Evolutionary conservation across 2,888 invertebrate genomes (phyloP).

Genomic region (Caenorhabditis uteleia): DNA sequence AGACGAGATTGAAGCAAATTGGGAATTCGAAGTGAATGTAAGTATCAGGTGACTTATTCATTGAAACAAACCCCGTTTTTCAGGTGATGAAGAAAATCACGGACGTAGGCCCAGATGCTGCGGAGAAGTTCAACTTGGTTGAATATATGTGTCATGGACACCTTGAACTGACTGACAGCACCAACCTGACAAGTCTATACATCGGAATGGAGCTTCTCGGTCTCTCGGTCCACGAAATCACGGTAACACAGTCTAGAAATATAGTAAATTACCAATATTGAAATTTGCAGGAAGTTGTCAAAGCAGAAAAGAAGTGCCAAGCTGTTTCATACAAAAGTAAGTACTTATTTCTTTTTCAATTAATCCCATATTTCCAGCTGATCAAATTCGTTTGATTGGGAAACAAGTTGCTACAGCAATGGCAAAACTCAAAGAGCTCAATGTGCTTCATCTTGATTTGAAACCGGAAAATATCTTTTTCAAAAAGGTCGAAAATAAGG

Average conservation of each 20-base stretch:
- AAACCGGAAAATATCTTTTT: conserved; percentile 26
- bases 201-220: conserved; percentile 2
- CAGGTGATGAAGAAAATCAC: too few species aligned
- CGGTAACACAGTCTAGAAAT: not conserved
- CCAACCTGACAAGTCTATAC: not conserved
- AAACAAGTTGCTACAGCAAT: conserved; percentile 2
- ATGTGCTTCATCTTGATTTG: conserved; percentile 13
- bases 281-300: not conserved
- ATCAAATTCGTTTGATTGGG: conserved; percentile 1
- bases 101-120: too few species aligned
- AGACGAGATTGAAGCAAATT: not conserved
- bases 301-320: not conserved
- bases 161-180: too few species aligned
- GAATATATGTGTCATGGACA: not conserved
- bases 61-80: too few species aligned
- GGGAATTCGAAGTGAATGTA: conserved; percentile 1
- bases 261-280: not conserved
- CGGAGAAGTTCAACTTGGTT: too few species aligned
- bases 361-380: conserved; percentile 1
- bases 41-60: too few species aligned
- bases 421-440: not conserved
- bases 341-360: not conserved
- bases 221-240: not conserved
- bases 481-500: not conserved
- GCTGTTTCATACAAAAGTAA: not conserved